A percentile compares a stretch with the other conserved stretches of the same genome.
Conservation (phyloP, 2,888 invertebrate genomes). For the Nemapogon koenigi region DNA sequence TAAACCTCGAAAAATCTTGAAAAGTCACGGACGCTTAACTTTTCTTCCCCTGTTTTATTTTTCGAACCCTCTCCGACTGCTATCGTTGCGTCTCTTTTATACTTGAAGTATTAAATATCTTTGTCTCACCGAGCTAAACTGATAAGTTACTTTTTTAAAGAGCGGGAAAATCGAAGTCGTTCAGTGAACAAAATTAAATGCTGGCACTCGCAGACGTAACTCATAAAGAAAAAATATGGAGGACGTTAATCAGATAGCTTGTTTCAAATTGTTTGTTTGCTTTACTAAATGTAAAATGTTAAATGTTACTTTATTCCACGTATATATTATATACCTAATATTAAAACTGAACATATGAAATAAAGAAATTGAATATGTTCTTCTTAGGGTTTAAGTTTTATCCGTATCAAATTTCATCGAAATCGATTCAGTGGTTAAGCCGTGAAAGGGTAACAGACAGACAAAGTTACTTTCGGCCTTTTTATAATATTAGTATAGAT, state of each 20-base stretch:
- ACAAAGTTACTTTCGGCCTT: too few relatives aligned
- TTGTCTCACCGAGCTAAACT: conserved; percentile 43
- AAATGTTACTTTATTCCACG: too few relatives aligned
- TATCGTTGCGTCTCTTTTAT: conserved; percentile 27
- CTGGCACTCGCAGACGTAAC: conserved; percentile 55
- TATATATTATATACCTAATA: not conserved
- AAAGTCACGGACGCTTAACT: conserved; percentile 67
- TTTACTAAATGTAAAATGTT: conserved; percentile 6
- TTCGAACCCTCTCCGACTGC: conserved; percentile 51
- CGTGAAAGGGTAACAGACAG: too few relatives aligned
- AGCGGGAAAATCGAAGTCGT: conserved; percentile 59
- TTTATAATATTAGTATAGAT: too few relatives aligned
- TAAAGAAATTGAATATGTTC: too few relatives aligned
- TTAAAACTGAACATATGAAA: not conserved
- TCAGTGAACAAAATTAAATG: conserved; percentile 55
- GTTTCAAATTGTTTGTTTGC: conserved; percentile 25
- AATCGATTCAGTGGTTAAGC: too few relatives aligned
- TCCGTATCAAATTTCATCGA: too few relatives aligned
- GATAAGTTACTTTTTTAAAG: conserved; percentile 63
- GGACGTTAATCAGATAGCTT: conserved; percentile 36
- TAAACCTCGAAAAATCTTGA: conserved; percentile 61
- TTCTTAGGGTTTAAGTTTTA: too few relatives aligned
- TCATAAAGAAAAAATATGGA: conserved; percentile 57
- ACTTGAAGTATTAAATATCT: conserved; percentile 25
- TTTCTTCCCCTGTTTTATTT: conserved; percentile 63